Conservation (phyloP, 1,140 invertebrate species). For the Temnothorax longispinosus region DNA sequence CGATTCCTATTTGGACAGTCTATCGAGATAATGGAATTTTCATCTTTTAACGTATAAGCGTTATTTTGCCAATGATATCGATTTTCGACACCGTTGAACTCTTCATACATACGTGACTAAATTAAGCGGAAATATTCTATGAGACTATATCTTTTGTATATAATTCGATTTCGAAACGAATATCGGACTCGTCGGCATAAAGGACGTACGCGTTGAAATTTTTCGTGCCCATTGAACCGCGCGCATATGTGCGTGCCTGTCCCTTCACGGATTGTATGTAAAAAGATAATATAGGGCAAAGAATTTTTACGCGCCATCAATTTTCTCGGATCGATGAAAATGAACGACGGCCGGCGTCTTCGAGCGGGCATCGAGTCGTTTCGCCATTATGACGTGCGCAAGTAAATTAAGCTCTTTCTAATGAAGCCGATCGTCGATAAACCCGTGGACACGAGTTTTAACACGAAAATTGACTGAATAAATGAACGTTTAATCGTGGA, state of each 20-base stretch:
- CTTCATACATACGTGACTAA: constrained; percentile 6
- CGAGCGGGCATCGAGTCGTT: background rate
- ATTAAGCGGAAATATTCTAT: constrained; percentile 47
- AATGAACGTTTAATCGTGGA: constrained; percentile 16
- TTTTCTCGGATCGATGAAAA: constrained; percentile 23
- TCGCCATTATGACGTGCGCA: background rate
- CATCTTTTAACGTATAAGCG: constrained; percentile 31
- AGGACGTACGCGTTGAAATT: constrained; percentile 7
- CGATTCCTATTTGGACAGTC: constrained; percentile 22
- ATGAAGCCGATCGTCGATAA: constrained; percentile 34
- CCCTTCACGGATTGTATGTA: background rate
- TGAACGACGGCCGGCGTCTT: background rate
- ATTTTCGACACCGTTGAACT: background rate
- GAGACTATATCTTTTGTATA: constrained; percentile 12
- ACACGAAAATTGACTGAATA: background rate
- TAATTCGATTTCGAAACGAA: constrained; percentile 34
- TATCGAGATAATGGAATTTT: constrained; percentile 37
- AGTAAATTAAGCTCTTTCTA: constrained; percentile 34
- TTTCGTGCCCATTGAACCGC: background rate
- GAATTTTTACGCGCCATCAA: constrained; percentile 32
- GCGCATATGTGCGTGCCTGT: background rate
- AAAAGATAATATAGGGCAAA: background rate
- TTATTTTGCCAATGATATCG: constrained; percentile 39
- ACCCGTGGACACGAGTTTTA: constrained; percentile 5
- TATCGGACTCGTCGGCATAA: constrained; percentile 20